Base-by-base conservation (phyloP, 2,888 invertebrate species). In the Scaeva pyrastri region DNA sequence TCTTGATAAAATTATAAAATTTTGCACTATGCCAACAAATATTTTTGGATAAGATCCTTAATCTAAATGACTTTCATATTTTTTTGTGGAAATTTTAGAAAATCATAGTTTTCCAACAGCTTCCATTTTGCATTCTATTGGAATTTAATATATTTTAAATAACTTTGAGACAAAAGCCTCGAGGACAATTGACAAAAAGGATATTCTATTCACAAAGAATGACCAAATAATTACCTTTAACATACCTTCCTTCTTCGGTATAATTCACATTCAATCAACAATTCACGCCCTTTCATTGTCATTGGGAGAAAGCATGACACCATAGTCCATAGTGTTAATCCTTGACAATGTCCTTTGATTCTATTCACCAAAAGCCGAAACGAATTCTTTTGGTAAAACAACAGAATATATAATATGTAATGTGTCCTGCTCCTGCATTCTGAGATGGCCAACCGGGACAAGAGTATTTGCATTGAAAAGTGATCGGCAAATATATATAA, bases 231-330 rank as follows among this genome's bases (percentile, higher is more conserved):
- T 75, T 72, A 73, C 76, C 58, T 70, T 45, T 66, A 55, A 31
- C n/a, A n/a, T 31, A 31, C 31, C 5, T 64, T 68, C 72, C 73
- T 80, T 74, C 58, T 36, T 31, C 31, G 5, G 31, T 31, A 39
- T 14, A 75, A 70, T 84, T 76, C 66, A 88, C 11, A 88, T 88
- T 89, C 88, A 84, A 89, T 86, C 88, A 89, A 89, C 89, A 90
- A 89, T 89, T 90, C 89, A 90, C 90, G 90, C 90, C 90, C 89
- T 78, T 74, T 23, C 74, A 87, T 66, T 86, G 73, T 81, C 0
- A 14, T n/a, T 8, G 5, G 26, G 60, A 82, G 78, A 86, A 86
- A 86, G 86, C 74, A 78, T 82, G 78, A 82, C 82, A 85, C 73
- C 80, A 39, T 48, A n/a, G n/a, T n/a, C n/a, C n/a, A 12, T 36